Percentiles rank a stretch among this genome's conserved stretches.
Evolutionary conservation across 2,888 invertebrate genomes (phyloP).

Genomic region (Lutraria lutraria): DNA sequence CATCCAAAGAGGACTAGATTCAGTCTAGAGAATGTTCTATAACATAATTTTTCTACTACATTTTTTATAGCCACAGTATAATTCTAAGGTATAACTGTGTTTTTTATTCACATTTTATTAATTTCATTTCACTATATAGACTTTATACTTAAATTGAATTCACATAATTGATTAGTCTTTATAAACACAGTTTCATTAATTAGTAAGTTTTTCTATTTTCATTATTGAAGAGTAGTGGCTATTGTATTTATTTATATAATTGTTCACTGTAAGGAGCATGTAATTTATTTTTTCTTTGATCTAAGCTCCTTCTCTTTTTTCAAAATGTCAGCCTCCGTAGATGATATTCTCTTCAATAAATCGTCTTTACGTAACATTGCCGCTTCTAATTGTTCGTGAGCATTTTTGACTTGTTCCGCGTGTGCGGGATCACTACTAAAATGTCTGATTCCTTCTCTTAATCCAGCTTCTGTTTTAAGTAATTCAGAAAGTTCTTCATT

Average conservation of each 20-base stretch:
- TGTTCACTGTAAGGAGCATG: background rate
- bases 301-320: constrained; percentile 80
- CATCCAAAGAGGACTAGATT: constrained; percentile 21
- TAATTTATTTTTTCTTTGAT: constrained; percentile 68
- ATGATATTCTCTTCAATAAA: constrained; percentile 76
- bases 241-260: no score
- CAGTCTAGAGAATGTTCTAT: background rate
- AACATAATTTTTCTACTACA: background rate
- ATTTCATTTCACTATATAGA: background rate
- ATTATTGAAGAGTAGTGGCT: background rate
- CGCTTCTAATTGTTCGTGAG: constrained; percentile 74
- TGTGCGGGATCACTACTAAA: constrained; percentile 65
- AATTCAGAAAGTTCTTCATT: constrained; percentile 77
- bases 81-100: background rate
- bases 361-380: constrained; percentile 74
- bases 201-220: background rate
- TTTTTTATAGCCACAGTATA: background rate
- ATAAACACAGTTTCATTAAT: background rate
- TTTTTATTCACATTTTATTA: background rate
- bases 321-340: constrained; percentile 78
- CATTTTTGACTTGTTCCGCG: constrained; percentile 47
- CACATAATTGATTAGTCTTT: background rate
- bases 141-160: background rate
- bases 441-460: constrained; percentile 78
- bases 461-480: constrained; percentile 76